Percentiles rank a stretch among this genome's conserved stretches.
Conservation (phyloP, 2,797 vertebrate genomes). For the Falco novaeseelandiae region DNA sequence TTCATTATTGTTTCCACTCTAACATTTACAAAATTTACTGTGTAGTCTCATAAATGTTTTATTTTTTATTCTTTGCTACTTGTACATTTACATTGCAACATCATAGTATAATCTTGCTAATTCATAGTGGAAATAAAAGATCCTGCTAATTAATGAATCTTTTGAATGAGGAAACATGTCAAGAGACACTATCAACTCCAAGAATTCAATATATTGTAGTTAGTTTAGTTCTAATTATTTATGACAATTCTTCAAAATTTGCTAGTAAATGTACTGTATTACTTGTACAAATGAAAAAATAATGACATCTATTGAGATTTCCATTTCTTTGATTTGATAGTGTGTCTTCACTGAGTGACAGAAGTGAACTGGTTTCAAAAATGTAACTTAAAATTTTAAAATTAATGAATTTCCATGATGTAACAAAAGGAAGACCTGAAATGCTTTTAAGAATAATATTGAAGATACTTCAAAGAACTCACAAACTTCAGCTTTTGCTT, state of each 20-base stretch:
- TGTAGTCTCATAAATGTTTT: background rate
- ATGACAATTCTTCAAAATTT: background rate
- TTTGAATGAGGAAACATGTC: background rate
- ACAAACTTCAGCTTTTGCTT: background rate
- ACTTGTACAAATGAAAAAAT: background rate
- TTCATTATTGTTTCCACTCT: background rate
- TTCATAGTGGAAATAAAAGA: background rate
- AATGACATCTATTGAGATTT: background rate
- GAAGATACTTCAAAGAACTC: background rate
- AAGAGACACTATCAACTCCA: background rate
- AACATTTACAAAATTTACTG: background rate
- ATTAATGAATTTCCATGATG: background rate
- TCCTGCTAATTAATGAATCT: background rate
- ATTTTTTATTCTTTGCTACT: background rate
- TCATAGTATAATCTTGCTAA: background rate
- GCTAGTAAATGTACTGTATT: background rate
- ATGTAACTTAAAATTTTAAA: background rate
- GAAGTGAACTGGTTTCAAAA: background rate
- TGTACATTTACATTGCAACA: background rate
- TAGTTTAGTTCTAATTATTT: background rate
- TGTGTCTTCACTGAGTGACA: background rate
- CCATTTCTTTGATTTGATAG: background rate
- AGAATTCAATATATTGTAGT: background rate
- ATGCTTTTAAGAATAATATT: background rate
- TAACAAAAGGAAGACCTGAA: background rate